Base-by-base conservation (phyloP, 2,113 vertebrate genomes). In the Ivindomyrus marchei region DNA sequence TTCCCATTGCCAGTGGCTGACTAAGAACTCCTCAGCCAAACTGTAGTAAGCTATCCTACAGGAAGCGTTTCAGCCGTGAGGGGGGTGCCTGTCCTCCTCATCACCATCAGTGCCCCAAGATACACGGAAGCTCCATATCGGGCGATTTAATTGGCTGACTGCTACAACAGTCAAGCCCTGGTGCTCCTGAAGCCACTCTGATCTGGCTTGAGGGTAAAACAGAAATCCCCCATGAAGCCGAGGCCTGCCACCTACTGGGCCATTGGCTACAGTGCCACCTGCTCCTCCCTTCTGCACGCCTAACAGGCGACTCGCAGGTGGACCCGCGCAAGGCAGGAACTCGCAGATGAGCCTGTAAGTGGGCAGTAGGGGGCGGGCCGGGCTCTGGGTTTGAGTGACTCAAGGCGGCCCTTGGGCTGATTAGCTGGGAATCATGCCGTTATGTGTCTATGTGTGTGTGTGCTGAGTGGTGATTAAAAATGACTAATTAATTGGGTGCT, bases 401-500 rank as follows among this genome's bases (percentile, higher is more conserved):
- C 39, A 56, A 17, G 49, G 21, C 2, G 3, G 27, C 0, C 74
- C 36, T 56, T 15, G 70, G 88, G 36, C 47, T 89, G 74, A 89
- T 89, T 84, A 83, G 52, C 53, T 39, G 42, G 70, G 21, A 53
- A 89, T 86, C 50, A 91, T 77, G 86, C 88, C 84, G 70, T 88
- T 89, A 84, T 88, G 89, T 87, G 88, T 84, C 15, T 47, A 4
- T 89, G 66, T 83, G 46, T 52, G 66, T 83, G 88, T 89, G 62
- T 90, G 89, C 46, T 91, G 85, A 89, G 92, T 92, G 90, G 62
- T 94, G 87, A 93, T 95, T 94, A 96, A 94, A 94, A 95, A 95
- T 95, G 91, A 91, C 93, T 90, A 92, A 96, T 96, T 96, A 96
- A 92, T 91, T 66, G 88, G 92, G 90, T 91, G 88, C 91, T 52